phyloP scores from a whole-genome alignment of 2,888 invertebrate species.

The Drosophila gaucha region DNA sequence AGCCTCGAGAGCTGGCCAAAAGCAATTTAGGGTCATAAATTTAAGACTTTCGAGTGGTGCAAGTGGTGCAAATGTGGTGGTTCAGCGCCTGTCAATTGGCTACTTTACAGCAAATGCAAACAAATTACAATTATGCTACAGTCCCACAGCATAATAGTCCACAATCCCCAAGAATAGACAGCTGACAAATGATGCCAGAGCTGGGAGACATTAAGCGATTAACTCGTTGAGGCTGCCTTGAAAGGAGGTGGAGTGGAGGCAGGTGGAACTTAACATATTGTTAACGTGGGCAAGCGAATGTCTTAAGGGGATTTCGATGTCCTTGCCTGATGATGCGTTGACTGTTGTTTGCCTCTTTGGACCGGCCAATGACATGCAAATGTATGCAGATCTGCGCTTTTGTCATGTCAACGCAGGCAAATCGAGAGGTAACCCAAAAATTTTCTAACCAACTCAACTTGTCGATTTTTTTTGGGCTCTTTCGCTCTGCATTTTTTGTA shows the following conservation, averaged over 20 bases:
- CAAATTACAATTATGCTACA: constrained; percentile 72
- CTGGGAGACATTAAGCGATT: constrained; percentile 76
- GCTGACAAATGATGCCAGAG: constrained; percentile 77
- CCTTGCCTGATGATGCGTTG: constrained; percentile 76
- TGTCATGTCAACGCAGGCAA: constrained; percentile 81
- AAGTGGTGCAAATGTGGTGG: constrained; percentile 27
- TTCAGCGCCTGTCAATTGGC: constrained; percentile 51
- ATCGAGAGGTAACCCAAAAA: constrained; percentile 70
- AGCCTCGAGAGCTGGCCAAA: constrained; percentile 58
- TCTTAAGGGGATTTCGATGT: constrained; percentile 79
- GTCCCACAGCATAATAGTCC: constrained; percentile 1
- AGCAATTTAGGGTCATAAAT: constrained; percentile 73
- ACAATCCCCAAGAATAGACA: constrained; percentile 43
- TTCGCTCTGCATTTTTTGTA: constrained; percentile 24
- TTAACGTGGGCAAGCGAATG: constrained; percentile 69
- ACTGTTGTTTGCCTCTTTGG: constrained; percentile 40
- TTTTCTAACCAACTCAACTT: constrained; percentile 71
- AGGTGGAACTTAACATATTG: constrained; percentile 74
- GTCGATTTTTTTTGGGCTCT: constrained; percentile 30
- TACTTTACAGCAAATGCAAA: constrained; percentile 58
- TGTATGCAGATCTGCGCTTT: constrained; percentile 84
- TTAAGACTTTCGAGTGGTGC: constrained; percentile 37
- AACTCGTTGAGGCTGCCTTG: constrained; percentile 63
- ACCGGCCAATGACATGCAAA: constrained; percentile 80
- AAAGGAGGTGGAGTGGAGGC: background rate